Base-by-base conservation (phyloP, 2,888 invertebrate genomes). In the Athetis lepigone region DNA sequence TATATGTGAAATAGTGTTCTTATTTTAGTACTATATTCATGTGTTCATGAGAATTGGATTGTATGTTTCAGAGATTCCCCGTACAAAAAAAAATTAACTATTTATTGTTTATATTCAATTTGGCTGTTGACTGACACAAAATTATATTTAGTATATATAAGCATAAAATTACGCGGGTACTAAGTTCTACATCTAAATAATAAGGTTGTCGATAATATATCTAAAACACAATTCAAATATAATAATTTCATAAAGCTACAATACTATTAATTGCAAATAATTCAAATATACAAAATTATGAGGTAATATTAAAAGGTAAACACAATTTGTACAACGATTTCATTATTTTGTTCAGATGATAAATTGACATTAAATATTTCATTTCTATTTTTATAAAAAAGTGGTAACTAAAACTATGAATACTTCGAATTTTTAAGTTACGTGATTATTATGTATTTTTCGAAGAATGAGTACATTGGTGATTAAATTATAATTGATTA, bases 261-360 rank as follows among this genome's bases (percentile, higher is more conserved):
- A 68, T 65, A 75, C 16, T 39, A 75, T 69, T 68, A 59, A 75
- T 71, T 65, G 64, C 66, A 83, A 72, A 67, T 58, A 58, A 77
- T 77, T 77, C 52, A 75, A 78, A 78, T 81, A 78, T 82, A 77
- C 64, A 75, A 70, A 80, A 81, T 80, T 76, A 79, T 83, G 85
- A 86, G 86, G 86, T 87, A 89, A 82, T 85, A 80, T 65, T 79
- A 80, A 81, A 83, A 80, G 75, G 84, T 85, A 81, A 89, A 89
- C 82, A 73, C 70, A 85, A 83, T 89, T 89, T 90, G 88, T 90
- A 90, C 90, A 90, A 83, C 57, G 62, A 79, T 84, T 85, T 77
- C 75, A 82, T 80, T 73, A 75, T 82, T 85, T 84, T 77, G 79
- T 84, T 79, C 75, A 63, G 40, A 43, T 40, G 63, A 62, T 56